phyloP scores from a whole-genome alignment of 2,888 invertebrate species.

The Yponomeuta malinellus region DNA sequence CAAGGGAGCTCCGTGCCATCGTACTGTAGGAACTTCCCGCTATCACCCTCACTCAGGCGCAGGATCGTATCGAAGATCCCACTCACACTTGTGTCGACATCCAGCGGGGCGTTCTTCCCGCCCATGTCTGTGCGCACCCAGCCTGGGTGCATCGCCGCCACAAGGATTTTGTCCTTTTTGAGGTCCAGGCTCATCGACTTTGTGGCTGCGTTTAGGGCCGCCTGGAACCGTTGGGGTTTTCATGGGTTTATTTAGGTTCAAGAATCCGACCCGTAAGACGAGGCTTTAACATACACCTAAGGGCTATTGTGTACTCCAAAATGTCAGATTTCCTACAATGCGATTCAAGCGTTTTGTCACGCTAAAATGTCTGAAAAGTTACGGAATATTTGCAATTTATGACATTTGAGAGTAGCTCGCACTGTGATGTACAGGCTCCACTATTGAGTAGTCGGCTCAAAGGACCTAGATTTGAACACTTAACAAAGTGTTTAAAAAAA shows the following conservation, averaged over 20 bases:
- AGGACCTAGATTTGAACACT: too few relatives aligned
- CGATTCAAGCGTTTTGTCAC: too few relatives aligned
- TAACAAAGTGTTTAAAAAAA: not conserved
- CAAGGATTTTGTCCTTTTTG: slow-evolving; percentile 83
- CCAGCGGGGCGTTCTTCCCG: slow-evolving; percentile 85
- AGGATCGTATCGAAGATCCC: slow-evolving; percentile 80
- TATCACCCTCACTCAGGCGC: slow-evolving; percentile 78
- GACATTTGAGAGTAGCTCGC: too few relatives aligned
- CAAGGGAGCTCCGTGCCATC: slow-evolving; percentile 84
- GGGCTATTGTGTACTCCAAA: too few relatives aligned
- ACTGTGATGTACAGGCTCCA: too few relatives aligned
- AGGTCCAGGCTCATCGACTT: slow-evolving; percentile 90
- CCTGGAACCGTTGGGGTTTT: slow-evolving; percentile 63
- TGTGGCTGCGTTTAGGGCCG: slow-evolving; percentile 90
- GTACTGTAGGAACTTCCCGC: slow-evolving; percentile 86
- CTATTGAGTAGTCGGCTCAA: too few relatives aligned
- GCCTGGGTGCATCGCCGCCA: slow-evolving; percentile 88
- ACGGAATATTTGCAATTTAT: too few relatives aligned
- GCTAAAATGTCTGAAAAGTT: too few relatives aligned
- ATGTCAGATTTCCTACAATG: too few relatives aligned
- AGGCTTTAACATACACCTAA: not conserved
- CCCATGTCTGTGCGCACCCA: slow-evolving; percentile 96
- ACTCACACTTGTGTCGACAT: slow-evolving; percentile 79
- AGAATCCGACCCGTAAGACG: not conserved
- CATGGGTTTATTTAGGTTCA: not conserved